Base-by-base conservation (phyloP, 2,113 vertebrate genomes). In the Trogon melanurus region DNA sequence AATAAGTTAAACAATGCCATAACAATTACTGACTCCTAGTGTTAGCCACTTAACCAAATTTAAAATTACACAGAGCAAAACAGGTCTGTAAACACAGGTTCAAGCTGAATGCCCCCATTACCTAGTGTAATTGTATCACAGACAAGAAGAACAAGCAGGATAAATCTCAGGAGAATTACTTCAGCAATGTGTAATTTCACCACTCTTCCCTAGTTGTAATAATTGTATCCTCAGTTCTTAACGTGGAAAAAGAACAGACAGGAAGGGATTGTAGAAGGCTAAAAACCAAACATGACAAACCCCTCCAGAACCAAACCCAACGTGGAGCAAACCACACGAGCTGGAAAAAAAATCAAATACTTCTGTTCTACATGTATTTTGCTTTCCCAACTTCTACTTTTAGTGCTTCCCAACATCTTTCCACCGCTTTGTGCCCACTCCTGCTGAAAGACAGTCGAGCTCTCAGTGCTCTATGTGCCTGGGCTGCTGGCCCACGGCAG, bases 151-250 rank as follows among this genome's bases (percentile, higher is more conserved):
- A 78, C 21, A 90, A 88, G 57, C 60, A 93, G 65, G 48, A 27
- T 50, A 78, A 88, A 65, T 86, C 69, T 88, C 95, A 74, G 69
- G 85, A 93, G 88, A 80, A 44, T 92, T 95, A 71, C 34, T 84
- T 84, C 48, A 92, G 51, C 69, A 91, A 94, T 67, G 79, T 91
- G 47, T 83, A 81, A 95, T 96, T 96, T 91, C 76, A 44, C 32
- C 2, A 2, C 48, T 92, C 25, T 56, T 90, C 61, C 38, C 72
- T 30, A 64, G 53, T 81, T 19, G 2, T 45, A 60, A 38, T 86
- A 91, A 93, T 60, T 69, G 1, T 48, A 96, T 86, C 60, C 79
- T 23, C 69, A 41, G 26, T 69, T 88, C 73, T 53, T 70, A 74
- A 60, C 3, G 22, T 10, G 15, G 72, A 93, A 81, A 94, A 91